These are phyloP conservation scores for Macrotis lagotis DNA, from an alignment of 2,113 vertebrate genomes.

Conservation along the genomic window DNA sequence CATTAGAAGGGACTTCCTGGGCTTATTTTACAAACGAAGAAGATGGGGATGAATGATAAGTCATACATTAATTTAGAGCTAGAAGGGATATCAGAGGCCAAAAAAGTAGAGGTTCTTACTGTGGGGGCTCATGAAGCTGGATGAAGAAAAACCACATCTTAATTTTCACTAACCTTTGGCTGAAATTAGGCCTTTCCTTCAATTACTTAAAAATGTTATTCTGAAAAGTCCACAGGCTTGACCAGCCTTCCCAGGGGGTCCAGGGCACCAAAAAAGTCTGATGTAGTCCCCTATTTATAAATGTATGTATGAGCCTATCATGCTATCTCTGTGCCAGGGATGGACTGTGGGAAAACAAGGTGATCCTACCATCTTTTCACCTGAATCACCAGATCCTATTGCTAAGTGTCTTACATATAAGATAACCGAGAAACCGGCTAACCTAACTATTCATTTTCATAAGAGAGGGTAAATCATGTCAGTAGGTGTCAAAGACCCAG, in stretches of 20 bases:
- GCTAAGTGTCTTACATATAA: background rate
- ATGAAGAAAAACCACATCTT: too few relatives aligned
- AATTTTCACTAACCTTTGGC: too few relatives aligned
- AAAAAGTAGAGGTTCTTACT: background rate
- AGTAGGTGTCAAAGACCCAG: background rate
- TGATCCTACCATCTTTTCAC: constrained; percentile 52
- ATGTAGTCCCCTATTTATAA: too few relatives aligned
- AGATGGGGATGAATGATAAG: background rate
- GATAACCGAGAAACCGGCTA: too few relatives aligned
- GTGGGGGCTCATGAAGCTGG: too few relatives aligned
- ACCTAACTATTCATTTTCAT: background rate
- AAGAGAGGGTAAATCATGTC: too few relatives aligned
- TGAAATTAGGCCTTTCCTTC: too few relatives aligned
- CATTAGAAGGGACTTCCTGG: background rate
- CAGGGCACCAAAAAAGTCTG: too few relatives aligned
- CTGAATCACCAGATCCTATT: background rate
- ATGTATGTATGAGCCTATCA: constrained; percentile 59
- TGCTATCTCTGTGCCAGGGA: constrained; percentile 92
- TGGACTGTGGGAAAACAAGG: constrained; percentile 88
- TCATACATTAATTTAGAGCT: background rate
- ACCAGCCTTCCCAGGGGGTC: too few relatives aligned
- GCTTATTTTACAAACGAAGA: background rate
- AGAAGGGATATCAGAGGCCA: background rate
- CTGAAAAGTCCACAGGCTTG: too few relatives aligned
- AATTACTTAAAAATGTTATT: too few relatives aligned